Evolutionary conservation across 2,113 vertebrate genomes (phyloP).

Genomic region (Perognathus longimembris): DNA sequence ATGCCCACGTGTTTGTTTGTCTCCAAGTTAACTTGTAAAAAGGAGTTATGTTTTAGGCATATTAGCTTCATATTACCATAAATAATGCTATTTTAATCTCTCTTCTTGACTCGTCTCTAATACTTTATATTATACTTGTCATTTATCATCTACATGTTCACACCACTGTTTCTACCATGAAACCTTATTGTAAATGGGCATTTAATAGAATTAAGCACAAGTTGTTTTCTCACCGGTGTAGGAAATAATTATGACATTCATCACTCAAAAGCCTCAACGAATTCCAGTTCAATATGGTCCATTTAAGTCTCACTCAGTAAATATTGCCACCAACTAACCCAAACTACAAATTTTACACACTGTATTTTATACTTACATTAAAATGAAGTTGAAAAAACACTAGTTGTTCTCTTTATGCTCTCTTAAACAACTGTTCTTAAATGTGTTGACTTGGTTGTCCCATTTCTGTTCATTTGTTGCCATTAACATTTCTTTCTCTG

Average conservation of each 20-base stretch:
- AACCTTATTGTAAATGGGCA: constrained; percentile 2
- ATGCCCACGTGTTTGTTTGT: constrained; percentile 5
- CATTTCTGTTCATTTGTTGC: neutral
- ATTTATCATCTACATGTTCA: neutral
- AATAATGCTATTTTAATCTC: constrained; percentile 51
- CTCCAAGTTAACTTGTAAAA: constrained; percentile 56
- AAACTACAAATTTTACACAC: neutral
- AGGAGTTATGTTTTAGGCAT: constrained; percentile 41
- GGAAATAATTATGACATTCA: constrained; percentile 38
- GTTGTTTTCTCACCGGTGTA: constrained; percentile 53
- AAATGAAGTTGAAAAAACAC: neutral
- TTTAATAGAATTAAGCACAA: constrained; percentile 16
- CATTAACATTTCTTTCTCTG: neutral
- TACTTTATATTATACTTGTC: too few species aligned
- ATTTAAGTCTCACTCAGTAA: constrained; percentile 45
- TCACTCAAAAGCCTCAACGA: constrained; percentile 6
- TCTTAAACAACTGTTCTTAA: neutral
- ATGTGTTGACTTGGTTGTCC: neutral
- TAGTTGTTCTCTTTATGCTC: neutral
- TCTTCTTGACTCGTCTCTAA: neutral
- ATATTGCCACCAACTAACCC: neutral
- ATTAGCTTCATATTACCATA: constrained; percentile 22
- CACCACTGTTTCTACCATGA: neutral
- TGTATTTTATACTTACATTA: neutral
- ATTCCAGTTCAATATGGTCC: neutral